Conservation (phyloP, 2,113 vertebrate genomes). For the Oryzias woworae region DNA sequence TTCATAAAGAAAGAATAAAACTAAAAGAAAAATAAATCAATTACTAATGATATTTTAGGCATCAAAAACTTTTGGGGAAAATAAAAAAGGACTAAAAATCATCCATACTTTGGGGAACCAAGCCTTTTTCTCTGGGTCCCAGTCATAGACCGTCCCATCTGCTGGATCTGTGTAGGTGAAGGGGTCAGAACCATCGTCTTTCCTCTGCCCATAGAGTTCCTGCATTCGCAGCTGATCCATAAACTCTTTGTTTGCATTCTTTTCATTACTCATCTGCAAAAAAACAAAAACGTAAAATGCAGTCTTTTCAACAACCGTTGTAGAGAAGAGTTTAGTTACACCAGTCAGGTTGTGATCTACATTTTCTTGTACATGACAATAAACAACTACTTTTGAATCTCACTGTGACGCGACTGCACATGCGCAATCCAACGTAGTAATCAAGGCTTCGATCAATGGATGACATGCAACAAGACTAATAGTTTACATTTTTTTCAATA, state of each 20-base stretch:
- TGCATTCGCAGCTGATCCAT: slow-evolving; percentile 90
- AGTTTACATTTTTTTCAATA: too few species aligned
- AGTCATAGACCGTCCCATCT: slow-evolving; percentile 90
- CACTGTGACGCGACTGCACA: too few species aligned
- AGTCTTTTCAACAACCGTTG: neutral
- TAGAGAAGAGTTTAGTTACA: too few species aligned
- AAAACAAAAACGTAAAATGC: neutral
- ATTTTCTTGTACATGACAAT: too few species aligned
- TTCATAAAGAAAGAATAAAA: neutral
- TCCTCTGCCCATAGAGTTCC: slow-evolving; percentile 80
- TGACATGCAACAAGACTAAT: too few species aligned
- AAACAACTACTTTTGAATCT: too few species aligned
- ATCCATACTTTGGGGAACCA: slow-evolving; percentile 92
- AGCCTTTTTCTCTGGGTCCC: slow-evolving; percentile 92
- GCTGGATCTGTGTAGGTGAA: slow-evolving; percentile 82
- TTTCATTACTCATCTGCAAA: slow-evolving; percentile 67
- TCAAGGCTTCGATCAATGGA: too few species aligned
- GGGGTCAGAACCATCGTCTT: slow-evolving; percentile 65
- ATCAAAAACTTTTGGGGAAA: neutral
- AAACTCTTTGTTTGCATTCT: slow-evolving; percentile 84
- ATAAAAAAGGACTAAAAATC: neutral
- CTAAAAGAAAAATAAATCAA: neutral
- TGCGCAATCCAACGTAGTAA: too few species aligned
- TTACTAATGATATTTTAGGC: neutral
- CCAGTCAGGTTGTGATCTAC: too few species aligned